Evolutionary conservation across 2,797 vertebrate genomes (phyloP).

Genomic region (Paratrypauchen microcephalus): DNA sequence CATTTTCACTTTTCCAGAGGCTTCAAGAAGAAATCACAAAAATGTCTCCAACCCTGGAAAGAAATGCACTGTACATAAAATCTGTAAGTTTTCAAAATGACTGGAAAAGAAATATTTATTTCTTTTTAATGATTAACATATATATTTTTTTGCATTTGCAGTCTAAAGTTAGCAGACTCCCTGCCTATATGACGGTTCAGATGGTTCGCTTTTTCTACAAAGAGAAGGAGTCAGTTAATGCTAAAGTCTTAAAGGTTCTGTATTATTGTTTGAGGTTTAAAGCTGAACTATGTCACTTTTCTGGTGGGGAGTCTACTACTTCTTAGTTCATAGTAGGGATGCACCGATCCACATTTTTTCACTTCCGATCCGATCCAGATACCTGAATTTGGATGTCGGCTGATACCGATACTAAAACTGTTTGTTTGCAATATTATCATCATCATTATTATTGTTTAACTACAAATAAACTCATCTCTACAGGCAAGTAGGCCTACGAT

Average conservation of each 20-base stretch:
- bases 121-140: conserved; percentile 3
- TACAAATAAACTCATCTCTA: no score
- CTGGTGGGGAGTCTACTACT: no score
- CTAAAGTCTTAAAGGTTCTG: conserved; percentile 96
- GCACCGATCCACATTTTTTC: no score
- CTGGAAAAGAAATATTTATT: not conserved
- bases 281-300: not conserved
- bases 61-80: conserved; percentile 97
- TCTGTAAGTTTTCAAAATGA: conserved; percentile 82
- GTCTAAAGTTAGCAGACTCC: conserved; percentile 96
- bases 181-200: conserved; percentile 95
- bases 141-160: conserved; percentile 41
- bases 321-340: no score
- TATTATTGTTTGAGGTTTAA: not conserved
- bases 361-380: no score
- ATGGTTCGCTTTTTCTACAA: conserved; percentile 99
- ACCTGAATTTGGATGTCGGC: no score
- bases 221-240: conserved; percentile 98
- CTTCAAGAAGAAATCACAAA: conserved; percentile 99
- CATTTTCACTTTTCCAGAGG: conserved; percentile 73
- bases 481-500: no score
- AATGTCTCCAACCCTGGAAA: conserved; percentile 91
- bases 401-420: no score
- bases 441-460: no score
- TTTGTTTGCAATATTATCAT: no score